Base-by-base conservation (phyloP, 2,888 invertebrate species). In the Lasioglossum vierecki region DNA sequence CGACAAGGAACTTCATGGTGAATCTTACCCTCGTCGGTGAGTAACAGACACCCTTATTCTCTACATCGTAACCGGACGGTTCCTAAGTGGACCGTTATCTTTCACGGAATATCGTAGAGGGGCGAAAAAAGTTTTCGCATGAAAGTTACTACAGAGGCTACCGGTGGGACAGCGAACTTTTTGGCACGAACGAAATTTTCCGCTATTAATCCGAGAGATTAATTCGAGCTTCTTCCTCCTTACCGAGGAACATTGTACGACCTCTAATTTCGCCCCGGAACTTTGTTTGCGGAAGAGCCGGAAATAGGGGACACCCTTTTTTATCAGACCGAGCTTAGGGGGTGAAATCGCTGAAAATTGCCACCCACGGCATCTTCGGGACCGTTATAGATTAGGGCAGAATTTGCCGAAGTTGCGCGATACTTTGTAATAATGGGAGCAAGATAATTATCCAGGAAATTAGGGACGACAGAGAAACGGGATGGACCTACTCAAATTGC, bases 11-110 rank as follows among this genome's bases (percentile, higher is more conserved):
- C 95, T 98, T 97, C 93, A 96, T 97, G 93, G 97, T 98, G 93
- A 98, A 98, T 94, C 96, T 98, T 91, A 98, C 98, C 91, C 97
- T 99, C 94, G 97, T 98, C 93, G 98, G 98, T 98, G 95, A 96
- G 97, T 96, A 84, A 84, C 15, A 11, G 26, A 1, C 22, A 53
- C 53, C 9, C 22, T 2, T 4, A 1, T 68, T 68, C 60, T 5
- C 26, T 13, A 15, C 26, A 5, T 26, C 15, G 26, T n/a, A 22
- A 9, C 53, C 26, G 2, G 60, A 0, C n/a, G 13, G 13, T 13
- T 13, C 26, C 5, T 13, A 60, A 60, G 60, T 26, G 60, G 26
- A 60, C 15, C 26, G 60, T 60, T 60, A 60, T 60, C 60, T 60
- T 30, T 26, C 53, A 22, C 60, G 26, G 5, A 26, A 26, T 60